Evolutionary conservation across 1,140 invertebrate genomes (phyloP), one percentile per base, ranked within the genome.

Genomic region (Diuraphis noxia): DNA sequence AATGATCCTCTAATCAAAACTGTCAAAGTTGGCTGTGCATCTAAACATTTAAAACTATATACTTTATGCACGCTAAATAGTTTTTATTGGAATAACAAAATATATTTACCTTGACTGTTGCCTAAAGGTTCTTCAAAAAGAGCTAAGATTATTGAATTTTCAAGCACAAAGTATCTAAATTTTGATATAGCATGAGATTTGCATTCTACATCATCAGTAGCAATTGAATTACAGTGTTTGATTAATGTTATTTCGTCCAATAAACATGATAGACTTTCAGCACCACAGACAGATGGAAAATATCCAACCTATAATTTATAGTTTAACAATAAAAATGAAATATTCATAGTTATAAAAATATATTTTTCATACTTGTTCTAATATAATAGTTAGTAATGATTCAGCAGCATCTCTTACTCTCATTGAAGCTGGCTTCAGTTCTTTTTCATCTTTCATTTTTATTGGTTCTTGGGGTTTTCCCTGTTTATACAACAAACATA

Each of bases 341-440:
- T 52, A 13, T 9, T 52, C 23, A n/a, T 41, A 25, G 3, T 56
- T 43, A 86, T 21, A 85, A 21, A 93, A 93, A 93, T 92, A 79
- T 91, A 92, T 88, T 52, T 1, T 79, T 90, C 92, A 92, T 92
- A 97, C 97, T 95, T 99, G 98, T 94, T 99, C 98, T 13, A 99
- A 95, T 92, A 99, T 97, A 91, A 97, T 96, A 92, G 97, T 98
- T 0, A 99, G 94, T 63, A 99, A 94, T 85, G 97, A 97, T 94
- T 99, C 98, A 0, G 98, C 98, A 1, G 98, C 98, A 94, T 99
- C 98, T 93, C 98, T 95, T 0, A 99, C 98, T 92, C 98, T 95
- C 96, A 99, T 98, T 0, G 98, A 99, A 1, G 97, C 98, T 21
- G 98, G 98, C 94, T 99, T 99, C 56, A 98, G 93, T 94, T 98